phyloP scores from a whole-genome alignment of 1,140 invertebrate genomes.

The Pinna nobilis region DNA sequence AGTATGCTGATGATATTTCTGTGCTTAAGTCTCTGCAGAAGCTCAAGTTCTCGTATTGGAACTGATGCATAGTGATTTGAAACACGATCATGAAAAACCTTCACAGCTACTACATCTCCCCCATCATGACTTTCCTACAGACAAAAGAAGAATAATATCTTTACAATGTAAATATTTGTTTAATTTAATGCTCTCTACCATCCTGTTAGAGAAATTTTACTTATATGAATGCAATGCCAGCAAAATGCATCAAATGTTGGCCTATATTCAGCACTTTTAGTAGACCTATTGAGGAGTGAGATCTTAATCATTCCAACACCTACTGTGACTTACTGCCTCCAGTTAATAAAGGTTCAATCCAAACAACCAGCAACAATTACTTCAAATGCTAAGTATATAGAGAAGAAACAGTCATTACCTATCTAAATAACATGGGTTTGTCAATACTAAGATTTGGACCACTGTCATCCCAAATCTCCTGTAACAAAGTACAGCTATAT shows the following conservation, averaged over 20 bases:
- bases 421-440: too few relatives aligned
- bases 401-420: too few relatives aligned
- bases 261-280: too few relatives aligned
- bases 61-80: constrained; percentile 36
- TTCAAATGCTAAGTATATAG: too few relatives aligned
- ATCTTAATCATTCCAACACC: too few relatives aligned
- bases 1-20: constrained; percentile 38
- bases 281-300: too few relatives aligned
- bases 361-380: too few relatives aligned
- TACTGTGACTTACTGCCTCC: too few relatives aligned
- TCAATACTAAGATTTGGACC: too few relatives aligned
- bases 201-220: not conserved
- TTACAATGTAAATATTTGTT: not conserved
- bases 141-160: not conserved
- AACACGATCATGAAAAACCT: constrained; percentile 42
- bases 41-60: constrained; percentile 28
- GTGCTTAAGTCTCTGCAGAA: constrained; percentile 36
- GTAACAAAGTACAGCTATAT: too few relatives aligned
- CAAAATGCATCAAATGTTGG: not conserved
- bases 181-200: not conserved
- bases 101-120: constrained; percentile 40
- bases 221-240: not conserved
- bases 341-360: too few relatives aligned
- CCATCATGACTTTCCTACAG: constrained; percentile 25
- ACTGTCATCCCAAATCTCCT: too few relatives aligned